Evolutionary conservation across 1,140 invertebrate species (phyloP).

Genomic region (Leptestheria dahalacensis): DNA sequence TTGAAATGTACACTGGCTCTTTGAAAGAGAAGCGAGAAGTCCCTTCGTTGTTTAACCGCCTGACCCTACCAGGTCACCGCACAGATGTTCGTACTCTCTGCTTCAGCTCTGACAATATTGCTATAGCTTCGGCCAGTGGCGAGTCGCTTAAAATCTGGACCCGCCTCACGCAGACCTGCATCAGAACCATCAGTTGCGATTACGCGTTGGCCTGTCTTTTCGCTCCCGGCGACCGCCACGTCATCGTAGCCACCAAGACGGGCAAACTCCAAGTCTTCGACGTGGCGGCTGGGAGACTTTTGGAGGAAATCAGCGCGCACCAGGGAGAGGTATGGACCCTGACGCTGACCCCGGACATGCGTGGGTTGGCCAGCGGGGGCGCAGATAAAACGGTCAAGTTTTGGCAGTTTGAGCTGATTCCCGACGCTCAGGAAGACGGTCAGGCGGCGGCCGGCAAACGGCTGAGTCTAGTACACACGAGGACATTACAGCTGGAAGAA

Average conservation of each 20-base stretch:
- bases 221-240: slow-evolving; percentile 80
- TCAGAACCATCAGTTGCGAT: slow-evolving; percentile 55
- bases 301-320: slow-evolving; percentile 61
- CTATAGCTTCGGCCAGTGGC: slow-evolving; percentile 64
- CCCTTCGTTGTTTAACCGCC: slow-evolving; percentile 12
- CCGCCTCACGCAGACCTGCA: slow-evolving; percentile 53
- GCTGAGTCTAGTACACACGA: slow-evolving; percentile 59
- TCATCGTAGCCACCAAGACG: slow-evolving; percentile 71
- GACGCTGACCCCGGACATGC: slow-evolving; percentile 50
- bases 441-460: slow-evolving; percentile 45
- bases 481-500: slow-evolving; percentile 74
- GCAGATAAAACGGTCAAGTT: slow-evolving; percentile 82
- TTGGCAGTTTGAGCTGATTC: slow-evolving; percentile 80
- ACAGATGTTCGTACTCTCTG: slow-evolving; percentile 69
- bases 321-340: slow-evolving; percentile 59
- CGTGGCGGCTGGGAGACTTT: slow-evolving; percentile 56
- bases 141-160: slow-evolving; percentile 91
- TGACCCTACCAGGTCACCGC: slow-evolving; percentile 61
- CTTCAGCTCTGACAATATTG: slow-evolving; percentile 81
- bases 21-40: slow-evolving; percentile 43
- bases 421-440: slow-evolving; percentile 35
- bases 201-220: slow-evolving; percentile 55
- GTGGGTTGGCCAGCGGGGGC: slow-evolving; percentile 68
- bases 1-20: slow-evolving; percentile 33
- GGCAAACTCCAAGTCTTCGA: slow-evolving; percentile 79